Conservation (phyloP, 2,888 invertebrate species). For the Andricus quercusramuli region DNA sequence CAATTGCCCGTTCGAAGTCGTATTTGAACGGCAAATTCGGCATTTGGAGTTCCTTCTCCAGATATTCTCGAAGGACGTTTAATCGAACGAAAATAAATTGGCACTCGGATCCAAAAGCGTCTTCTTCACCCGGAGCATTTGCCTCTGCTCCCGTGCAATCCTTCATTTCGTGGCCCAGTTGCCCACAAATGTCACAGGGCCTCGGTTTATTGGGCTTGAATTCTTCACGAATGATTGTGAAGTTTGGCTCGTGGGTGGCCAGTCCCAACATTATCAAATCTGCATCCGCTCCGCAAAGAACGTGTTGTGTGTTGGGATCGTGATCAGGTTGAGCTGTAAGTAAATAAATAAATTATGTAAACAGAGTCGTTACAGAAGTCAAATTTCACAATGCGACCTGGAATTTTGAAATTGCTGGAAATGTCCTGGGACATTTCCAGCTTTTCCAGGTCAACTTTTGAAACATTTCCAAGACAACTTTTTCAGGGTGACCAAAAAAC, state of each 20-base stretch:
- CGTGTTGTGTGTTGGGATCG: conserved; percentile 98
- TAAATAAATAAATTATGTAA: conserved; percentile 17
- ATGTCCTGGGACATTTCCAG: too few species aligned
- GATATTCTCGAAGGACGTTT: conserved; percentile 94
- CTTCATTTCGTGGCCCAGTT: conserved; percentile 94
- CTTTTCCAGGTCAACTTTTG: too few species aligned
- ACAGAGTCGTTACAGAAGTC: too few species aligned
- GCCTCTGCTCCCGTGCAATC: conserved; percentile 91
- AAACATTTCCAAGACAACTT: too few species aligned
- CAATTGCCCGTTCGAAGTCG: conserved; percentile 96
- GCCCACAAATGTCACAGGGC: conserved; percentile 97
- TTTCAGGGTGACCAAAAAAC: too few species aligned
- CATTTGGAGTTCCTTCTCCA: conserved; percentile 94
- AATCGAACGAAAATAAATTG: conserved; percentile 96
- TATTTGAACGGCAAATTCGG: conserved; percentile 95
- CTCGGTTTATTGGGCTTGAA: conserved; percentile 97
- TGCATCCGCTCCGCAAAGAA: conserved; percentile 98
- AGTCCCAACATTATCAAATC: conserved; percentile 99
- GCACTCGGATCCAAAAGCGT: conserved; percentile 86
- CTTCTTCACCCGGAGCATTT: conserved; percentile 81
- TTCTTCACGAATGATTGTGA: conserved; percentile 99
- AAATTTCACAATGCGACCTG: too few species aligned
- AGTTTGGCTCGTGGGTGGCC: conserved; percentile 99
- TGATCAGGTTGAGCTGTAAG: conserved; percentile 92
- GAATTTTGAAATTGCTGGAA: too few species aligned